Evolutionary conservation across 2,113 vertebrate species (phyloP).

Genomic region (Prunella himalayana): DNA sequence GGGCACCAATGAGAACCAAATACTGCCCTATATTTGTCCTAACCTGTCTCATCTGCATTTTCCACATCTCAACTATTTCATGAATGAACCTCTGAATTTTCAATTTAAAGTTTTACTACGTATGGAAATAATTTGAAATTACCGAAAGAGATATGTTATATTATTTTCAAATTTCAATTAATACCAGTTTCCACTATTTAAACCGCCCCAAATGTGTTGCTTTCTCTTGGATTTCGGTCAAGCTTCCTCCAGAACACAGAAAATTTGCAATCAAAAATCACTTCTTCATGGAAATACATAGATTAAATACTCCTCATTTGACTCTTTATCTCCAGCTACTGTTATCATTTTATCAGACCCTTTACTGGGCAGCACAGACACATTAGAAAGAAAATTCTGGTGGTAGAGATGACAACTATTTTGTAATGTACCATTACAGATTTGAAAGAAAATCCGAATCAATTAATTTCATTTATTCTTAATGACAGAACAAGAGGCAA

Average conservation of each 20-base stretch:
- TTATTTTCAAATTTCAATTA: background rate
- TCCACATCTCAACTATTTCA: background rate
- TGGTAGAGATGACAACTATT: background rate
- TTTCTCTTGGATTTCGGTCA: background rate
- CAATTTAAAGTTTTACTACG: background rate
- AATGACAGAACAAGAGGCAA: conserved; percentile 23
- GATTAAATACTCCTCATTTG: background rate
- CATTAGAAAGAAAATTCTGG: background rate
- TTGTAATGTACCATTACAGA: background rate
- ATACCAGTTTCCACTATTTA: background rate
- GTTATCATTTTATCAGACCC: background rate
- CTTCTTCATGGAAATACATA: background rate
- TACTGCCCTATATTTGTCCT: background rate
- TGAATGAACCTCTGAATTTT: background rate
- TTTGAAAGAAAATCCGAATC: conserved; percentile 1
- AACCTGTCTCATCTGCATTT: background rate
- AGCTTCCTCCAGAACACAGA: background rate
- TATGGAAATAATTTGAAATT: background rate
- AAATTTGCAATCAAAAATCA: background rate
- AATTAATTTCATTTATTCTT: conserved; percentile 41
- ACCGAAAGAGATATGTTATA: background rate
- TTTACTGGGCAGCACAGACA: background rate
- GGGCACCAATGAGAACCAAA: background rate
- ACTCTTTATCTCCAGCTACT: background rate
- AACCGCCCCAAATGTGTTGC: rapidly evolving